Evolutionary conservation across 2,113 vertebrate genomes (phyloP), one percentile per base, ranked within the genome.

Genomic region (Urocitellus parryii): DNA sequence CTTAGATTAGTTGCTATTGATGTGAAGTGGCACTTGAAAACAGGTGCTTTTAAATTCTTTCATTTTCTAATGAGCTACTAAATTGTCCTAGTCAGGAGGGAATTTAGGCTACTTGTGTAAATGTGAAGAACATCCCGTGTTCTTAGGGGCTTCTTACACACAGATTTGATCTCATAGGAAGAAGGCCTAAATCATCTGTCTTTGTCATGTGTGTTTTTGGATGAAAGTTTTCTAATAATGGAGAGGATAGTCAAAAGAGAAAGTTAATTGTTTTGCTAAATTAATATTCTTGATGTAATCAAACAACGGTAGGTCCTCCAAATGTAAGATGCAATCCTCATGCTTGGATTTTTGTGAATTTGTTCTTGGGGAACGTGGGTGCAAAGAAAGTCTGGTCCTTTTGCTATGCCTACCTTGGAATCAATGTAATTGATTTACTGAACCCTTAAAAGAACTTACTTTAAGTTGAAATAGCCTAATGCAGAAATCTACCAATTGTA

Each of bases 41-140:
- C 3, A 91, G n/a, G 12, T 94, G 5, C 51, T 39, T 8, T 56
- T 29, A 80, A 91, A 68, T 68, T 7, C 4, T 86, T 97, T 95
- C 29, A 72, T 76, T 95, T 89, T 65, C 39, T 91, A 92, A 88
- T 81, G 56, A 82, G 18, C 17, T 93, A 72, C 51, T 65, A 83
- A 90, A 53, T 39, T 70, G 48, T 80, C 18, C 5, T 4, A 76
- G 9, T 72, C 17, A 25, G 13, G 86, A 76, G 14, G 63, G 27
- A 88, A 10, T 48, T 56, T n/a, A 81, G 32, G 14, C 14, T 65
- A 14, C 58, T 94, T 42, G 9, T 86, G 39, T 80, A 13, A 90
- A 58, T 53, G 4, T 11, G 74, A 20, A 90, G 4, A 67, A 0
- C 2, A 56, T 51, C 17, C 14, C 1, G 1, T 6, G 1, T 94